A percentile compares a stretch with the other conserved stretches of the same genome.
Conservation (phyloP, 2,888 invertebrate genomes). For the Esperia sulphurella region DNA sequence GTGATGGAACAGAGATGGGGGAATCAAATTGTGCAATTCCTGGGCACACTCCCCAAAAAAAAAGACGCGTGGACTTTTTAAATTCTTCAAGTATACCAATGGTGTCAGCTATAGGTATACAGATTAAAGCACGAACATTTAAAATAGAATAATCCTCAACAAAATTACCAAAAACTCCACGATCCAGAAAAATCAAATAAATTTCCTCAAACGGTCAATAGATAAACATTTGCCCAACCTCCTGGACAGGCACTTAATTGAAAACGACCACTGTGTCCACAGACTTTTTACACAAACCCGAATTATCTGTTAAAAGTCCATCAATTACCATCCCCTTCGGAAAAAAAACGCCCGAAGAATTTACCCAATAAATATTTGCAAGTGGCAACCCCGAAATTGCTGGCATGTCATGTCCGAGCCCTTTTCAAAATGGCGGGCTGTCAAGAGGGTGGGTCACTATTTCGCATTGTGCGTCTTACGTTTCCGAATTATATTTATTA, state of each 20-base stretch:
- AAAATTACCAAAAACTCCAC: background rate
- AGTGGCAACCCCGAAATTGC: conserved; percentile 55
- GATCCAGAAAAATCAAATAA: too few relatives aligned
- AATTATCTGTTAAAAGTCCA: conserved; percentile 38
- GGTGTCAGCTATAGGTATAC: too few relatives aligned
- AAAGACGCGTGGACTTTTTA: too few relatives aligned
- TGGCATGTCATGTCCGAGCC: conserved; percentile 64
- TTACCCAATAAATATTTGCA: conserved; percentile 52
- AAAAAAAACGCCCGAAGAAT: conserved; percentile 32
- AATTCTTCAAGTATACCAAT: too few relatives aligned
- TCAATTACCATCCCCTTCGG: conserved; percentile 32
- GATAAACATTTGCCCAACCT: conserved; percentile 1
- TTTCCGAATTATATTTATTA: conserved; percentile 57
- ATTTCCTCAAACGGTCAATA: background rate
- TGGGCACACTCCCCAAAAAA: too few relatives aligned
- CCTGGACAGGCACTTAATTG: conserved; percentile 6
- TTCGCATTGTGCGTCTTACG: conserved; percentile 47
- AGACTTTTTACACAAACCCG: conserved; percentile 9
- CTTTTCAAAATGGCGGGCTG: conserved; percentile 64
- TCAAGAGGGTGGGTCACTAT: conserved; percentile 50
- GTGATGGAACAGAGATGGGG: too few relatives aligned
- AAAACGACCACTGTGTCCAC: conserved; percentile 7
- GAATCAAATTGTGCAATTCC: too few relatives aligned
- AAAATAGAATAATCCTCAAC: background rate
- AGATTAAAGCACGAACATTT: too few relatives aligned